Base-by-base conservation (phyloP, 2,113 vertebrate genomes). In the Thamnophis sirtalis region DNA sequence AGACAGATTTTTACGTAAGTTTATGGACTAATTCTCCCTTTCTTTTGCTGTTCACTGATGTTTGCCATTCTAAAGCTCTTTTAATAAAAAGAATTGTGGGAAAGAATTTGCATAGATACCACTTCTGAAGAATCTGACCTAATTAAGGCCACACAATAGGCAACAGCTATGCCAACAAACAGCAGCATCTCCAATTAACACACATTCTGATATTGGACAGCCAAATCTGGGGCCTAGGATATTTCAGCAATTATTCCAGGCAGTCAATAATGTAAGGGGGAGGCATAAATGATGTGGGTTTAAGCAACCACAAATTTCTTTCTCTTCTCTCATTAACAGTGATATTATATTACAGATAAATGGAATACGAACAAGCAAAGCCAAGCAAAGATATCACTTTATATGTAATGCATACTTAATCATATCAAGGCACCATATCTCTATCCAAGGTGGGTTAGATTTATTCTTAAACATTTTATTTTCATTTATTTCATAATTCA, bases 381-480 rank as follows among this genome's bases (percentile, higher is more conserved):
- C 38, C 84, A 90, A 56, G 2, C 33, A 90, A 90, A 84, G 53
- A 38, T 50, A n/a, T 15, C 22, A 48, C 55, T 89, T 84, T 90
- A 33, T 33, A 56, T 17, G 8, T 33, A 80, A 53, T 38, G 22
- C 89, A 50, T 22, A 92, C 93, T 88, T 85, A 33, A 56, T 3
- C 28, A n/a, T n/a, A 86, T 13, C 51, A 89, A 68, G 19, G 84
- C 50, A 54, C 33, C 15, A 0, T 7, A 3, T 0, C 38, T 17
- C 4, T 51, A 0, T 55, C 93, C 9, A 58, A 24, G 2, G 2
- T 58, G 3, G 0, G n/a, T 93, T 92, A 0, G 2, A 38, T 13
- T 6, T 56, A 1, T 93, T 93, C 90, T 91, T 49, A 90, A 89
- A 89, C n/a, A 19, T 48, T 68, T 87, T 17, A 84, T 3, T 93